A percentile compares a stretch with the other conserved stretches of the same genome.
Evolutionary conservation across 1,140 invertebrate genomes (phyloP).

Genomic region (Anastatus disparis): DNA sequence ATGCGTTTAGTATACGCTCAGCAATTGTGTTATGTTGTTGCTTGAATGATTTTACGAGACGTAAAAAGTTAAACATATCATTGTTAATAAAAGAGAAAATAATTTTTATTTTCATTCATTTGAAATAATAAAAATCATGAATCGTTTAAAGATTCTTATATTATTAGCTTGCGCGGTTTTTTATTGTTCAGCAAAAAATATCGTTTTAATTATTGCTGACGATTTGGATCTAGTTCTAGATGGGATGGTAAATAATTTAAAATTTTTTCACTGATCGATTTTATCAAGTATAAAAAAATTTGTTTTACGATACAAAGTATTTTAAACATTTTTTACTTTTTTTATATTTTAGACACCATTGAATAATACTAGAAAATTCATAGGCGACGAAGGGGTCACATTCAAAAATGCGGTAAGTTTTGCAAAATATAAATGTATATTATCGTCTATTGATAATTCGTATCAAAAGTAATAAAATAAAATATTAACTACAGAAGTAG

Average conservation of each 20-base stretch:
- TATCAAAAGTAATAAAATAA: too few species aligned
- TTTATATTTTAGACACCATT: constrained; percentile 73
- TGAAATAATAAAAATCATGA: too few species aligned
- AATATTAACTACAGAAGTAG: too few species aligned
- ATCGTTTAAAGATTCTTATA: background rate
- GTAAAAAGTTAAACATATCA: too few species aligned
- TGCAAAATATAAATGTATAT: too few species aligned
- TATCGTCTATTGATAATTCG: too few species aligned
- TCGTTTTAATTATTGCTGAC: constrained; percentile 85
- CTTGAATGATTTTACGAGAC: too few species aligned
- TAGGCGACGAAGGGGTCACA: constrained; percentile 73
- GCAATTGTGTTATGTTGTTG: too few species aligned
- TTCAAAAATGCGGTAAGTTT: constrained; percentile 80
- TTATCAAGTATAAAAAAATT: background rate
- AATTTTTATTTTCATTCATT: too few species aligned
- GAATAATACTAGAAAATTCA: constrained; percentile 71
- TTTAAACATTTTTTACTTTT: constrained; percentile 12
- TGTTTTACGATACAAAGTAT: too few species aligned
- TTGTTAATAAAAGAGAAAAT: too few species aligned
- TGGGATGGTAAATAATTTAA: constrained; percentile 71
- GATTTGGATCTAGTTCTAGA: constrained; percentile 85
- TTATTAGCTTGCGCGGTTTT: background rate
- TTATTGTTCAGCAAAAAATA: constrained; percentile 66
- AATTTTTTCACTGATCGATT: constrained; percentile 2
- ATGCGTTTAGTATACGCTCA: too few species aligned